These are phyloP conservation scores for Rutilus rutilus DNA, from an alignment of 2,113 vertebrate species.

Conservation along the genomic window DNA sequence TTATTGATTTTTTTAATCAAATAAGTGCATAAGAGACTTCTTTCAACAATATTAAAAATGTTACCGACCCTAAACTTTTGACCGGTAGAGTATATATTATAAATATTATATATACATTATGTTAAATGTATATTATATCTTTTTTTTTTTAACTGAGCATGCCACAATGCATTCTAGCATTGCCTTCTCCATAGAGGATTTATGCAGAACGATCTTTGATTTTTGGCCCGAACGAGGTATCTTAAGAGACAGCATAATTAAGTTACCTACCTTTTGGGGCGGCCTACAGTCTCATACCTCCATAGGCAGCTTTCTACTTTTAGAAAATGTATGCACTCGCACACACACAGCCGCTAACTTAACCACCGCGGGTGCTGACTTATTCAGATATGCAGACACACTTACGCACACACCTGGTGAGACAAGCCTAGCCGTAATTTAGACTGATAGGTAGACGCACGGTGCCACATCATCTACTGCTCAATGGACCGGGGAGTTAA, in stretches of 20 bases:
- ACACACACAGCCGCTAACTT: background rate
- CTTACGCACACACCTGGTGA: slow-evolving; percentile 30
- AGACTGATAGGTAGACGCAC: slow-evolving; percentile 55
- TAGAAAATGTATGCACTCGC: slow-evolving; percentile 15
- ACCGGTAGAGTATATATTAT: background rate
- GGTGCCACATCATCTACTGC: slow-evolving; percentile 47
- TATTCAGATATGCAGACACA: slow-evolving; percentile 21
- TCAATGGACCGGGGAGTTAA: slow-evolving; percentile 41
- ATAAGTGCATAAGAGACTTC: too few species aligned
- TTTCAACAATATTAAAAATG: too few species aligned
- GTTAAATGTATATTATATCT: background rate
- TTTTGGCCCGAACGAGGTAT: background rate
- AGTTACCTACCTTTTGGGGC: background rate
- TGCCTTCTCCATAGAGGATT: background rate
- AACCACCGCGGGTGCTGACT: background rate
- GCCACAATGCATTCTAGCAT: background rate
- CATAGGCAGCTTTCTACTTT: background rate
- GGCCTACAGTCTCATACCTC: background rate
- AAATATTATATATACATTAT: background rate
- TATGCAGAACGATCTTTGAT: slow-evolving; percentile 7
- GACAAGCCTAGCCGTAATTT: slow-evolving; percentile 62
- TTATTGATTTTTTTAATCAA: too few species aligned
- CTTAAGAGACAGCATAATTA: slow-evolving; percentile 26
- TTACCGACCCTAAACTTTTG: background rate
- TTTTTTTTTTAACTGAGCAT: background rate